Percentiles rank a stretch among this genome's conserved stretches.
These are phyloP conservation scores for Florisuga fusca DNA, from an alignment of 2,797 vertebrate species.

Conservation along the genomic window DNA sequence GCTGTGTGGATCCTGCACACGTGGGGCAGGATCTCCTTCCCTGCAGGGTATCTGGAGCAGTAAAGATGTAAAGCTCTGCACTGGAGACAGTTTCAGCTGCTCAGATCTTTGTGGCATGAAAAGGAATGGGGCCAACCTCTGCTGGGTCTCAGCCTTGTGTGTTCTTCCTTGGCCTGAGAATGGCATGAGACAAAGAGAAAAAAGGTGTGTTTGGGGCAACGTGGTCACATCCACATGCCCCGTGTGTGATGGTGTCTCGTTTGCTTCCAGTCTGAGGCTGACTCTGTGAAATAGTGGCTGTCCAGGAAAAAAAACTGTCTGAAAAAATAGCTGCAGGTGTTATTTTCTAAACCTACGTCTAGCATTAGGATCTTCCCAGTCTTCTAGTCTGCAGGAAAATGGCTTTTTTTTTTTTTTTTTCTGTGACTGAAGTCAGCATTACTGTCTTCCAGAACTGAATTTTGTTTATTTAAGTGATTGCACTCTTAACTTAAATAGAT, in stretches of 20 bases:
- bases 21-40: background rate
- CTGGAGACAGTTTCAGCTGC: background rate
- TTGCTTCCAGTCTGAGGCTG: background rate
- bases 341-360: background rate
- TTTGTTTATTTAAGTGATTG: background rate
- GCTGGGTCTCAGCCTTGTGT: background rate
- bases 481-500: background rate
- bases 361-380: background rate
- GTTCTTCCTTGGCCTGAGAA: background rate
- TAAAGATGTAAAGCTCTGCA: background rate
- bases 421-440: background rate
- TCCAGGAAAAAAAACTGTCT: background rate
- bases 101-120: background rate
- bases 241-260: background rate
- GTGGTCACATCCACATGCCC: background rate
- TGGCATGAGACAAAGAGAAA: background rate
- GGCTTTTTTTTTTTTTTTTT: background rate
- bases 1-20: fast-evolving
- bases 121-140: background rate
- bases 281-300: background rate
- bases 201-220: background rate
- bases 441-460: background rate
- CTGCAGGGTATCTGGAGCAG: background rate
- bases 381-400: background rate
- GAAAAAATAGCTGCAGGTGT: background rate